These are phyloP conservation scores for Aethina tumida DNA, from an alignment of 1,140 invertebrate genomes.

Conservation along the genomic window DNA sequence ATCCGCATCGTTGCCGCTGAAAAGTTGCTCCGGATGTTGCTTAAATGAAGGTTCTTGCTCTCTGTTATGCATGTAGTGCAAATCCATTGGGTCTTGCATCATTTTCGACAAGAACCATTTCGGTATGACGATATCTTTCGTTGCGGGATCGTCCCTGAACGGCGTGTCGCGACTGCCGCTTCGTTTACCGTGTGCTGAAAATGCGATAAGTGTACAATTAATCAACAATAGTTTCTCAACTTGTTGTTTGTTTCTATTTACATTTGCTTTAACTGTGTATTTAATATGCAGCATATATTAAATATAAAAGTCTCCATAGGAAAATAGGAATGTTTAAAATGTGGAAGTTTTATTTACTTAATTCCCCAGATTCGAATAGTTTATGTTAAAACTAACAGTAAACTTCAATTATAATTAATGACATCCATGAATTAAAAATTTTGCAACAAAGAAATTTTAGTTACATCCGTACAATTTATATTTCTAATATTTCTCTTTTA, in stretches of 20 bases:
- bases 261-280: constrained; percentile 5
- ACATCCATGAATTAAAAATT: too few species aligned
- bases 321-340: neutral
- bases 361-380: neutral
- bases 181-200: constrained; percentile 48
- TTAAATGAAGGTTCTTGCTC: constrained; percentile 24
- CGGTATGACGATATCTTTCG: constrained; percentile 20
- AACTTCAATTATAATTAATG: too few species aligned
- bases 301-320: neutral
- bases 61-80: constrained; percentile 20
- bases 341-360: neutral
- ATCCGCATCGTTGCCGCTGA: constrained; percentile 14
- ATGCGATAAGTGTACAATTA: neutral
- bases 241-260: constrained; percentile 5
- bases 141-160: constrained; percentile 28
- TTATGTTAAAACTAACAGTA: too few species aligned
- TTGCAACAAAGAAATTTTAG: too few species aligned
- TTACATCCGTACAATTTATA: too few species aligned
- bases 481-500: too few species aligned
- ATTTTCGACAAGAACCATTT: constrained; percentile 25
- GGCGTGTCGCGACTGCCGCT: constrained; percentile 28
- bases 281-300: constrained; percentile 7
- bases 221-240: constrained; percentile 5
- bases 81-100: constrained; percentile 28
- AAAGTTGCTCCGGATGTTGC: constrained; percentile 27